Conservation (phyloP, 1,140 invertebrate species). For the Antheraea pernyi region DNA sequence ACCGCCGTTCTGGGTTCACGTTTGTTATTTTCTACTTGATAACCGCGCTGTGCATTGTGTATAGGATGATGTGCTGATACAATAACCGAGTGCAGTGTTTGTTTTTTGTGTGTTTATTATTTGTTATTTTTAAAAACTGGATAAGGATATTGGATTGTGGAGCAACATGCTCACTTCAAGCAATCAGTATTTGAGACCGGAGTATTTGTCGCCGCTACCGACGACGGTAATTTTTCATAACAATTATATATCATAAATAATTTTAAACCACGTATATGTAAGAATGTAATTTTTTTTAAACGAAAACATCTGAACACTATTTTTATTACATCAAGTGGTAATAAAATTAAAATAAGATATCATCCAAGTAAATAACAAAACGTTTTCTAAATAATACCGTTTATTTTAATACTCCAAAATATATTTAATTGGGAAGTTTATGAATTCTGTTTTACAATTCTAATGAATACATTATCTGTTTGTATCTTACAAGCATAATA, state of each 20-base stretch:
- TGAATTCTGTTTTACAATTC: too few species aligned
- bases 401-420: too few species aligned
- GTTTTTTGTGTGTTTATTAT: constrained; percentile 36
- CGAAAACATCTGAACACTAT: too few species aligned
- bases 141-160: constrained; percentile 70
- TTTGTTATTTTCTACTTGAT: background rate
- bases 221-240: constrained; percentile 86
- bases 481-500: too few species aligned
- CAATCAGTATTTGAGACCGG: constrained; percentile 94
- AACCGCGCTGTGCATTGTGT: constrained; percentile 40
- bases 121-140: constrained; percentile 53
- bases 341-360: too few species aligned
- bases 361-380: too few species aligned
- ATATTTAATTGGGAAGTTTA: too few species aligned
- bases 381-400: too few species aligned
- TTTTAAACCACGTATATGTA: too few species aligned
- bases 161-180: constrained; percentile 89
- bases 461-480: too few species aligned
- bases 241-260: background rate
- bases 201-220: constrained; percentile 93
- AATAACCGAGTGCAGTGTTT: constrained; percentile 51
- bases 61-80: constrained; percentile 71
- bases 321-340: too few species aligned
- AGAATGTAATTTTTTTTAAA: too few species aligned
- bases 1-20: constrained; percentile 41